Evolutionary conservation across 2,888 invertebrate species (phyloP).

Genomic region (Chouioia cunea): DNA sequence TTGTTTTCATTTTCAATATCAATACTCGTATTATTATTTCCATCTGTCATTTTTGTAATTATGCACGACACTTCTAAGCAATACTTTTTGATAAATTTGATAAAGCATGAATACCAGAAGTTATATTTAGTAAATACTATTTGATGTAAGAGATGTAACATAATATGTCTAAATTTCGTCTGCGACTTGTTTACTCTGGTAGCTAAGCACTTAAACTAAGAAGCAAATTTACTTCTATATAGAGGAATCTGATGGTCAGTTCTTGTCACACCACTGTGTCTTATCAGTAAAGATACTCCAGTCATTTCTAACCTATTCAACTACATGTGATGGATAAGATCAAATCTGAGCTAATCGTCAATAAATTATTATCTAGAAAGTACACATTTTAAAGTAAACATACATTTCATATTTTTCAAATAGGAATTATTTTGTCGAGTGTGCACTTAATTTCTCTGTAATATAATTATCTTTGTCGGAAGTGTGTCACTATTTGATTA

Average conservation of each 20-base stretch:
- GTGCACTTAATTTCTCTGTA: too few species aligned
- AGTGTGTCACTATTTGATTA: too few species aligned
- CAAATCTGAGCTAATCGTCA: too few species aligned
- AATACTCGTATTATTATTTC: constrained; percentile 35
- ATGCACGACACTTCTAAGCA: background rate
- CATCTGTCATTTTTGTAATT: constrained; percentile 44
- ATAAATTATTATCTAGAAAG: too few species aligned
- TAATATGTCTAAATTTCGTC: constrained; percentile 3
- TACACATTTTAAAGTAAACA: too few species aligned
- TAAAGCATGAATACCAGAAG: background rate
- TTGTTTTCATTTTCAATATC: constrained; percentile 8
- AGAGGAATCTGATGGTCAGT: constrained; percentile 20
- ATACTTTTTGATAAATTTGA: background rate
- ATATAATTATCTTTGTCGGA: too few species aligned
- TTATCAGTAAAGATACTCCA: constrained; percentile 37
- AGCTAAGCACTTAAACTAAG: constrained; percentile 18
- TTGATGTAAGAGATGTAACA: background rate
- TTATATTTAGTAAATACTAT: background rate
- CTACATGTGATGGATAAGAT: constrained; percentile 37
- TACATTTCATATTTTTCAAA: too few species aligned
- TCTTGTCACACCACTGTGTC: constrained; percentile 35
- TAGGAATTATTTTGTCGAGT: too few species aligned
- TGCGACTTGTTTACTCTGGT: constrained; percentile 1
- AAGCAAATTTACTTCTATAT: constrained; percentile 27
- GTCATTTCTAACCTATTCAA: constrained; percentile 29